Evolutionary conservation across 2,888 invertebrate genomes (phyloP).

Genomic region (Bombylius discolor): DNA sequence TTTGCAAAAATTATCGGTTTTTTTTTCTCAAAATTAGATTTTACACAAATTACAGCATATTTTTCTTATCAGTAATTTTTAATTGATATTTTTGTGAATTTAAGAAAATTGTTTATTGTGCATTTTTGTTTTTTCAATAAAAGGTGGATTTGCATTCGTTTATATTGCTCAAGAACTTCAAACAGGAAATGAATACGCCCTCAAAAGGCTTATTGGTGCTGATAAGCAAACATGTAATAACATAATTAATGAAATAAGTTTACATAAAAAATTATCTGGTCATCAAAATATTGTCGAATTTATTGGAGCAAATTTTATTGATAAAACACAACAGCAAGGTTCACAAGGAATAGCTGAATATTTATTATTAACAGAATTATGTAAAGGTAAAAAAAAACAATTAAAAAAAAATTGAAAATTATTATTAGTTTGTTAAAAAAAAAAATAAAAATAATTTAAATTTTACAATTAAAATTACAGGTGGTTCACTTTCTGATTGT

Average conservation of each 20-base stretch:
- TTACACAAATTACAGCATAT: too few species aligned
- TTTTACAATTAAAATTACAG: constrained; percentile 28
- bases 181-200: constrained; percentile 78
- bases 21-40: too few species aligned
- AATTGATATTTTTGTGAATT: too few species aligned
- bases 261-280: constrained; percentile 76
- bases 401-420: neutral
- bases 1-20: too few species aligned
- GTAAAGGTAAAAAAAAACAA: constrained; percentile 52
- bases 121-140: neutral
- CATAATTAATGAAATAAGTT: constrained; percentile 70
- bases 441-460: neutral
- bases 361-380: constrained; percentile 82
- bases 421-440: neutral
- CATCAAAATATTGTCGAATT: constrained; percentile 88
- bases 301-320: constrained; percentile 68
- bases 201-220: constrained; percentile 76
- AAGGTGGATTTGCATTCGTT: constrained; percentile 94
- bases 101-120: neutral
- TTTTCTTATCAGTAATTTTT: too few species aligned
- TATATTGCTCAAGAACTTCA: constrained; percentile 84
- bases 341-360: constrained; percentile 78
- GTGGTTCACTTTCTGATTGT: constrained; percentile 34
- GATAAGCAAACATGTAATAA: constrained; percentile 68
- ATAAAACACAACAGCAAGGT: constrained; percentile 52